Percentiles rank a stretch among this genome's conserved stretches.
Conservation (phyloP, 2,113 vertebrate genomes). For the Seriola aureovittata region DNA sequence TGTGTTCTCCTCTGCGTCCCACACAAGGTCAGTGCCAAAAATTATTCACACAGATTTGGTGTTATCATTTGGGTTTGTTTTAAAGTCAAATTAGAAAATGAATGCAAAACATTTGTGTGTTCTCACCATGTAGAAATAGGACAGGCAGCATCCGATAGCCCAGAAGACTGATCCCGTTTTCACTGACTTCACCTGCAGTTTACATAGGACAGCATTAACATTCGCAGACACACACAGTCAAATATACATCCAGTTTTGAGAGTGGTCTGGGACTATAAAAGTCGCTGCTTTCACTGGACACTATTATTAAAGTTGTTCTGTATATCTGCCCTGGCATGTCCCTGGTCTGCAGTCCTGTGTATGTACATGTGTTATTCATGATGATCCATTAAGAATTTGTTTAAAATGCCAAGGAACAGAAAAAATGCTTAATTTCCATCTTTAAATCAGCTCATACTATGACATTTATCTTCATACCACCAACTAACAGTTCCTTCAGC, state of each 20-base stretch:
- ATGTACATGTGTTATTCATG: not conserved
- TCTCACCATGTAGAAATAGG: constrained; percentile 96
- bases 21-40: not conserved
- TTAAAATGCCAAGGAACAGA: not conserved
- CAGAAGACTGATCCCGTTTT: constrained; percentile 96
- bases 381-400: not conserved
- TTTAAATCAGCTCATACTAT: not conserved
- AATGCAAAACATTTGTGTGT: not conserved
- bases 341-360: not conserved
- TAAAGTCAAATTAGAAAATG: not conserved
- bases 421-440: not conserved
- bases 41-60: not conserved
- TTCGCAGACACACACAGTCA: not conserved
- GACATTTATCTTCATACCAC: not conserved
- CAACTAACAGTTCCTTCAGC: not conserved
- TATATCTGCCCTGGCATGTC: not conserved
- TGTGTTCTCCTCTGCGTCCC: not conserved
- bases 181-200: constrained; percentile 91
- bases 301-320: not conserved
- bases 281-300: not conserved
- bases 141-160: constrained; percentile 94
- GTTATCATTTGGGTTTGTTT: not conserved
- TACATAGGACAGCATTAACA: constrained; percentile 5
- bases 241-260: no score
- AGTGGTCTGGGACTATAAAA: no score